phyloP scores from a whole-genome alignment of 2,888 invertebrate genomes.

The Abrostola triplasia region DNA sequence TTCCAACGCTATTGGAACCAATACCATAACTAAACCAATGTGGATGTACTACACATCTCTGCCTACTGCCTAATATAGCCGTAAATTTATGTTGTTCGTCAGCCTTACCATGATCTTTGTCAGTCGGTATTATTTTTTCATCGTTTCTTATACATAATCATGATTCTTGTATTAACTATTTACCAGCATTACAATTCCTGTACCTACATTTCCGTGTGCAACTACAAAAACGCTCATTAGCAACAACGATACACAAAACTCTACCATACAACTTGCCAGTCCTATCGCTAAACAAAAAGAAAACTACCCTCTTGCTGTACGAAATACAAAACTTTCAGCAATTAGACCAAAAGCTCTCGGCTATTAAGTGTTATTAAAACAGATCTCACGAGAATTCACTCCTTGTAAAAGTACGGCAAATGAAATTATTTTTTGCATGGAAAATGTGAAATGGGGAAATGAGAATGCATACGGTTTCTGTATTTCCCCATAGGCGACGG shows the following conservation, averaged over 20 bases:
- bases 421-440: constrained; percentile 47
- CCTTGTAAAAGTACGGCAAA: constrained; percentile 47
- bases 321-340: constrained; percentile 54
- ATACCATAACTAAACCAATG: too few relatives aligned
- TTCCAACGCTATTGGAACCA: too few relatives aligned
- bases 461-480: constrained; percentile 14
- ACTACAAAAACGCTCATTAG: background rate
- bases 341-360: constrained; percentile 61
- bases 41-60: too few relatives aligned
- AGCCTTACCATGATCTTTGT: too few relatives aligned
- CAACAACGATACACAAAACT: background rate
- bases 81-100: too few relatives aligned
- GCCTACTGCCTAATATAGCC: too few relatives aligned
- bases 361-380: constrained; percentile 61
- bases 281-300: background rate
- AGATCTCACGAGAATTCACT: constrained; percentile 47
- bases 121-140: too few relatives aligned
- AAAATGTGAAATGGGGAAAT: constrained; percentile 37
- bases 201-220: background rate
- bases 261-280: background rate
- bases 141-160: too few relatives aligned
- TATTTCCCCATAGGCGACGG: background rate
- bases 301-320: constrained; percentile 8
- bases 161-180: too few relatives aligned
- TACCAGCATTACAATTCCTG: too few relatives aligned